Percentiles rank a stretch among this genome's conserved stretches.
These are phyloP conservation scores for Cardiocondyla obscurior DNA, from an alignment of 1,140 invertebrate genomes.

Conservation along the genomic window DNA sequence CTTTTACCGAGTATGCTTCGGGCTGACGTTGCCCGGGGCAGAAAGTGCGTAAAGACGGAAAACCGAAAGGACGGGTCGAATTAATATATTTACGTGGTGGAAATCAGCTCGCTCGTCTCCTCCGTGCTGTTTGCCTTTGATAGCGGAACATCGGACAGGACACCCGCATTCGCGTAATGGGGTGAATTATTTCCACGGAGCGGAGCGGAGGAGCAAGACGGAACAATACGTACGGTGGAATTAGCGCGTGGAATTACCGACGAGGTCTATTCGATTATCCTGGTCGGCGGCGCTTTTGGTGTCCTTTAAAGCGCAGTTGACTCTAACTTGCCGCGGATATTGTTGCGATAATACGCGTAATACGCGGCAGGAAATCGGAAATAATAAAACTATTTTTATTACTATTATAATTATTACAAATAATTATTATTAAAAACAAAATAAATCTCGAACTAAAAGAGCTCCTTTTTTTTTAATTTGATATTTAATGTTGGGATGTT, in stretches of 20 bases:
- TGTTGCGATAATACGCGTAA: conserved; percentile 22
- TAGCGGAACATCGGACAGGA: neutral
- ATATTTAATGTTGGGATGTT: too few species aligned
- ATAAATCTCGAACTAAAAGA: too few species aligned
- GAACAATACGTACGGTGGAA: neutral
- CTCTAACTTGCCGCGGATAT: conserved; percentile 16
- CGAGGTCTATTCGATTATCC: conserved; percentile 38
- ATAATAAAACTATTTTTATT: too few species aligned
- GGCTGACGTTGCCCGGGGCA: neutral
- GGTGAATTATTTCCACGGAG: neutral
- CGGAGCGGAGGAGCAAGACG: conserved; percentile 1
- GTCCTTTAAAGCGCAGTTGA: neutral
- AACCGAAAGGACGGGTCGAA: neutral
- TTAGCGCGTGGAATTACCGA: neutral
- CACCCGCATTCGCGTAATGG: conserved; percentile 8
- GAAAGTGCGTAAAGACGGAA: neutral
- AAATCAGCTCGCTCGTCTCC: conserved; percentile 34
- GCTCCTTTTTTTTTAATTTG: too few species aligned
- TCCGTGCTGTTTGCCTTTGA: neutral
- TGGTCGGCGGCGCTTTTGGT: neutral
- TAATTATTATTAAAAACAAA: too few species aligned
- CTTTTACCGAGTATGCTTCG: neutral
- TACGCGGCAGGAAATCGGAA: conserved; percentile 10
- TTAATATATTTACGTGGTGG: conserved; percentile 27
- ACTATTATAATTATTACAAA: too few species aligned